Evolutionary conservation across 2,888 invertebrate species (phyloP), one percentile per base, ranked within the genome.

Genomic region (Strigamia transsilvanica): DNA sequence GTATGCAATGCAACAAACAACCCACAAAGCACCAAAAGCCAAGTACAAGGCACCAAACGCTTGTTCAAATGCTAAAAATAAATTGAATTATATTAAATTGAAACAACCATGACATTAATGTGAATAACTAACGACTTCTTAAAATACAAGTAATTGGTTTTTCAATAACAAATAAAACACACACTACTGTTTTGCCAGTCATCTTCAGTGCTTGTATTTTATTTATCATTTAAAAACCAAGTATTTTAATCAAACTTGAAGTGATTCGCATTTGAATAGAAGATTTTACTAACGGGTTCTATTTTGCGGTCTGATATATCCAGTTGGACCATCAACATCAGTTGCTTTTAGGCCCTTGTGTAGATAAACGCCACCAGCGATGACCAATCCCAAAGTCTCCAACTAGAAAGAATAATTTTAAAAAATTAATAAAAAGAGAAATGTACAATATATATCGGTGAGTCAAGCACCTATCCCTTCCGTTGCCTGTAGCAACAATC

Each of bases 11-110:
- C 9, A 18, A 10, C 13, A 15, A 12, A 80, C 51, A 21, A 80
- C 6, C 80, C 80, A 80, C 38, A 80, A 21, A 21, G 80, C 80
- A 46, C 80, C 80, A 80, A 80, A 80, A n/a, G 56, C 80, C 80
- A 80, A 80, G 38, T 80, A 80, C 13, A 80, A 9, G 27, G 46
- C 5, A 21, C 80, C 80, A 42, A 80, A 80, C 3, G 80, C 80
- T 27, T 6, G 42, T 1, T 77, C 77, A n/a, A 77, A 23, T 21
- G 18, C 77, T 32, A 15, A 5, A 77, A 77, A 77, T 2, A 77
- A 77, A 77, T 27, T 73, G 23, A 32, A 61, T 21, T 23, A 2
- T 77, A 13, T 21, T 21, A 23, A 7, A 77, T 77, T 15, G 18
- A 23, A 23, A 77, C 0, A 21, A 21, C 12, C n/a, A n/a, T n/a